Evolutionary conservation across 2,113 vertebrate species (phyloP).

Genomic region (Alethe diademata): DNA sequence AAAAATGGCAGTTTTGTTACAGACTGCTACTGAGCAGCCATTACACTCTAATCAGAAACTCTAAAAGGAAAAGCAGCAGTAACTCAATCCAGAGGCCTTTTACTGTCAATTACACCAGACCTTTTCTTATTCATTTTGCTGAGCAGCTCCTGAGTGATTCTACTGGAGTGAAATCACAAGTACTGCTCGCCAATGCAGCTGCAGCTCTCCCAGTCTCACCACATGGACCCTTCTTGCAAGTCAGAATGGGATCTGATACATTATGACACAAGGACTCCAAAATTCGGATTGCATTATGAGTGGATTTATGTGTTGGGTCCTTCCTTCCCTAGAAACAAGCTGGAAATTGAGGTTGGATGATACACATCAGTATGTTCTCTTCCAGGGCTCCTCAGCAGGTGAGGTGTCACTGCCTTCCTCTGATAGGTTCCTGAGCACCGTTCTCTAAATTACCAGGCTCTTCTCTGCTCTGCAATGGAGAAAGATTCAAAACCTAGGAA

Average conservation of each 20-base stretch:
- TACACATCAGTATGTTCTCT: not conserved
- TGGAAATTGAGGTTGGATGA: not conserved
- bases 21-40: not conserved
- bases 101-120: slow-evolving; percentile 41
- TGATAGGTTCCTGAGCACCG: not conserved
- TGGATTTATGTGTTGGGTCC: not conserved
- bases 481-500: not conserved
- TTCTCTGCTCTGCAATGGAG: not conserved
- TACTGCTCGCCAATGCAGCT: not conserved
- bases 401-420: not conserved
- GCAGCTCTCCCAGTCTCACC: not conserved
- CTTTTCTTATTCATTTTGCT: slow-evolving; percentile 43
- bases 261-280: not conserved
- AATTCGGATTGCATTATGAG: not conserved
- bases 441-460: slow-evolving; percentile 1
- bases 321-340: not conserved
- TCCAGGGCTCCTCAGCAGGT: not conserved
- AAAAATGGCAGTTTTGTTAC: not conserved
- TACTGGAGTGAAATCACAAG: slow-evolving; percentile 16
- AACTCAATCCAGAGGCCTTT: slow-evolving; percentile 40
- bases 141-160: not conserved
- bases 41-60: slow-evolving; percentile 38
- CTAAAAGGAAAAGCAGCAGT: slow-evolving; percentile 29
- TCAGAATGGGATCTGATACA: not conserved
- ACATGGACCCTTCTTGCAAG: not conserved